Percentiles rank a stretch among this genome's conserved stretches.
Evolutionary conservation across 2,888 invertebrate genomes (phyloP).

Genomic region (Mimas tiliae): DNA sequence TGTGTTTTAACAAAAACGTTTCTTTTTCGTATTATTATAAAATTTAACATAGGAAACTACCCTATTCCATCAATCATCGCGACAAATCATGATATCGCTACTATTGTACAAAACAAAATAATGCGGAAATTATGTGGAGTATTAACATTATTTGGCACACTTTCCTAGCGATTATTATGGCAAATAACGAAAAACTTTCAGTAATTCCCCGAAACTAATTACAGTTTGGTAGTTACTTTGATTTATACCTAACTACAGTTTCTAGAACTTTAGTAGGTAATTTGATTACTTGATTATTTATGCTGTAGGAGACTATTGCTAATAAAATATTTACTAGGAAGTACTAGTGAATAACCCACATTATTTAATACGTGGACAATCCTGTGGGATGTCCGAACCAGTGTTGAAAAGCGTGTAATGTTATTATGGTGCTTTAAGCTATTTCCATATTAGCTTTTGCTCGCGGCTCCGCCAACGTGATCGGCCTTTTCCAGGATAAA

Average conservation of each 20-base stretch:
- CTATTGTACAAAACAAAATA: not conserved
- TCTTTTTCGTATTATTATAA: no score
- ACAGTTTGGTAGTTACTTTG: constrained; percentile 1
- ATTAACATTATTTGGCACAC: constrained; percentile 1
- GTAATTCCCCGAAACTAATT: not conserved
- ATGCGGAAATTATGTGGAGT: not conserved
- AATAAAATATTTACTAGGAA: no score
- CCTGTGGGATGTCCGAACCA: no score
- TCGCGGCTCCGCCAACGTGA: no score
- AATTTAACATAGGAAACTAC: no score
- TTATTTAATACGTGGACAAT: no score
- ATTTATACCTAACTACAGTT: not conserved
- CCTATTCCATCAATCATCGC: constrained; percentile 1
- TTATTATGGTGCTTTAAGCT: no score
- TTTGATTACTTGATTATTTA: not conserved
- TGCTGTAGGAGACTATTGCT: not conserved
- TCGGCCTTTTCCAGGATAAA: no score
- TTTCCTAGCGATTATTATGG: not conserved
- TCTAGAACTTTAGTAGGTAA: not conserved
- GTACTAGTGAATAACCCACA: no score
- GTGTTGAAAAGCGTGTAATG: no score
- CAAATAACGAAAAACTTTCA: constrained; percentile 5
- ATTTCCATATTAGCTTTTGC: no score
- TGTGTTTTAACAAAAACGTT: no score
- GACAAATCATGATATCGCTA: not conserved